Conservation (phyloP, 2,113 vertebrate species). For the Psophia crepitans region DNA sequence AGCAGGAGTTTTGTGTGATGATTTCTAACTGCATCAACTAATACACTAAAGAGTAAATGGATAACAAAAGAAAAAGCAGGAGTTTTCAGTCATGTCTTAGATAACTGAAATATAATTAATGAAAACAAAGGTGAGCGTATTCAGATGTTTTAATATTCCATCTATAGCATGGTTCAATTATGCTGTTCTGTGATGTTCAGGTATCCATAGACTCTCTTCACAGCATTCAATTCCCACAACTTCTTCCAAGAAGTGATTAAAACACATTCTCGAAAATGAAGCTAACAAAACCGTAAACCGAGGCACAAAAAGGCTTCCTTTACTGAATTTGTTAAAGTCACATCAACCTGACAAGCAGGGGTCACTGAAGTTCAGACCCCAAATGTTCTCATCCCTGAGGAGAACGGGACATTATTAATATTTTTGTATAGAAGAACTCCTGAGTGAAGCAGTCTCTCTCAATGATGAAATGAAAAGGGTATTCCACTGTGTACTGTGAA, state of each 20-base stretch:
- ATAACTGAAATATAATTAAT: background rate
- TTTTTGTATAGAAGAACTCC: conserved; percentile 69
- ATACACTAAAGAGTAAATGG: background rate
- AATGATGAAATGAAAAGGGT: conserved; percentile 63
- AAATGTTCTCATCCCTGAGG: conserved; percentile 63
- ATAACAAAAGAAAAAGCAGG: background rate
- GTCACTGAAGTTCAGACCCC: conserved; percentile 61
- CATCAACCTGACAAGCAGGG: conserved; percentile 67
- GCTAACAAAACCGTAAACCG: background rate
- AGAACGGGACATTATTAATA: conserved; percentile 65
- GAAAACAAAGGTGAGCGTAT: background rate
- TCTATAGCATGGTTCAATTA: background rate
- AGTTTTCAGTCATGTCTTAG: background rate
- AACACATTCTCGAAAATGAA: conserved; percentile 20
- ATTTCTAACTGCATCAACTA: background rate
- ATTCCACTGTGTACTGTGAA: conserved; percentile 61
- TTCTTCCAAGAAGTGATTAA: conserved; percentile 28
- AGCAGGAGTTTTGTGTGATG: background rate
- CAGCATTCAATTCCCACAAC: background rate
- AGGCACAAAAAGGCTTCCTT: conserved; percentile 28
- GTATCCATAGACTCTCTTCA: background rate
- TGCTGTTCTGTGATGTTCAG: background rate
- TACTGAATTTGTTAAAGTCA: conserved; percentile 65
- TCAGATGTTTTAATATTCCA: background rate
- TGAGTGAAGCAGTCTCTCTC: conserved; percentile 53